Percentiles rank a stretch among this genome's conserved stretches.
phyloP scores from a whole-genome alignment of 64 coral and sea anemone species.

The Exaiptasia diaphana region DNA sequence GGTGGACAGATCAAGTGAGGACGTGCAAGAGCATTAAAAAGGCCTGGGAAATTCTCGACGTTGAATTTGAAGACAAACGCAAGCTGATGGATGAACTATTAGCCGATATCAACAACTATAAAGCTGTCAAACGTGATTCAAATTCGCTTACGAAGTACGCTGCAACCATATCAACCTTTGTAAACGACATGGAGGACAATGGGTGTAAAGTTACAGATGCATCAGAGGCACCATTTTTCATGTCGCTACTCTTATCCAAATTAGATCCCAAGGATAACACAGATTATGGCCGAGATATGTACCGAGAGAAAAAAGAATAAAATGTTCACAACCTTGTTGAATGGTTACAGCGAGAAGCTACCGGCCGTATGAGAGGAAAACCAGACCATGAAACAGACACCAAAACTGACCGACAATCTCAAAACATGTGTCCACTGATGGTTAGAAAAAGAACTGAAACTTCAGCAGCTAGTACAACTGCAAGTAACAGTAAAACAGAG shows the following conservation, averaged over 20 bases:
- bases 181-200: conserved; percentile 48
- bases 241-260: conserved; percentile 48
- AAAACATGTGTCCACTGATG: neutral
- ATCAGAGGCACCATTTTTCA: conserved; percentile 24
- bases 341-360: conserved; percentile 51
- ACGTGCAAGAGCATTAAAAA: conserved; percentile 34
- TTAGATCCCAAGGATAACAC: conserved; percentile 30
- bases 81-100: conserved; percentile 59
- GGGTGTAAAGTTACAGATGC: neutral
- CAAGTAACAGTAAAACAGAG: conserved; percentile 5
- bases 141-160: neutral
- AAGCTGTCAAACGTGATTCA: neutral
- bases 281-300: conserved; percentile 37
- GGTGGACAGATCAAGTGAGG: conserved; percentile 64
- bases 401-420: neutral
- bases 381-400: neutral
- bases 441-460: neutral
- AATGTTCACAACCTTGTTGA: conserved; percentile 27
- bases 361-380: conserved; percentile 21
- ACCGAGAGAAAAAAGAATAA: conserved; percentile 40
- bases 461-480: neutral
- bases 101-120: neutral
- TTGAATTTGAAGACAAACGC: conserved; percentile 30
- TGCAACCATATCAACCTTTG: neutral
- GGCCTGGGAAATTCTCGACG: conserved; percentile 48